Percentiles rank a stretch among this genome's conserved stretches.
These are phyloP conservation scores for Pentamera pediparva DNA, from an alignment of 53 echinoderm and acorn worm species.

Conservation along the genomic window DNA sequence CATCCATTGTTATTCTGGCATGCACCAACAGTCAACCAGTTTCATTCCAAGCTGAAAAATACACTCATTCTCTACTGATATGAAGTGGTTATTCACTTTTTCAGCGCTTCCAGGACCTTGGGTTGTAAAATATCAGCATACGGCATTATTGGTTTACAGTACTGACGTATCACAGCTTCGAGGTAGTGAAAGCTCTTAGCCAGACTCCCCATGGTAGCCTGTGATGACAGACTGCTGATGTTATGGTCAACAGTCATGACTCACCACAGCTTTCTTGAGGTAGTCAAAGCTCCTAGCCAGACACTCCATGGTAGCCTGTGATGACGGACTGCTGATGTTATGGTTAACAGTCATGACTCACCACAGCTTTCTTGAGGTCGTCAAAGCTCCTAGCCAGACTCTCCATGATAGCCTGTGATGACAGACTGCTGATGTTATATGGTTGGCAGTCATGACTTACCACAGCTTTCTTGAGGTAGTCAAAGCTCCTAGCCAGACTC, in stretches of 20 bases:
- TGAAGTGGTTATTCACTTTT: too few relatives aligned
- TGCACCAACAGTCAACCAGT: too few relatives aligned
- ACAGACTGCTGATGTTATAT: conserved; percentile 65
- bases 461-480: conserved; percentile 92
- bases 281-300: conserved; percentile 83
- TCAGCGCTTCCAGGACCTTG: neutral
- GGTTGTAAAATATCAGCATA: neutral
- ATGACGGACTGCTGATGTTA: conserved; percentile 65
- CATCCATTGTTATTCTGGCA: too few relatives aligned
- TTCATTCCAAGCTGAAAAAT: too few relatives aligned
- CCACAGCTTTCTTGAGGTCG: conserved; percentile 94
- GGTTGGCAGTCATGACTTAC: too few relatives aligned
- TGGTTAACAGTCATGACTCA: too few relatives aligned
- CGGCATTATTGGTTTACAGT: too few relatives aligned
- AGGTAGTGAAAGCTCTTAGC: conserved; percentile 86
- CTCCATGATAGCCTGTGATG: conserved; percentile 67
- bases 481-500: conserved; percentile 80
- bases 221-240: conserved; percentile 62
- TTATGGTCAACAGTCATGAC: too few relatives aligned
- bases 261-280: conserved; percentile 95
- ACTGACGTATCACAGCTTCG: conserved; percentile 92
- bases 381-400: conserved; percentile 84
- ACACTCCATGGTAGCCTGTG: conserved; percentile 70
- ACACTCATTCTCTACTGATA: too few relatives aligned
- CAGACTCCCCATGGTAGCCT: conserved; percentile 73